Conservation (phyloP, 2,797 vertebrate species). For the Takifugu ocellatus region DNA sequence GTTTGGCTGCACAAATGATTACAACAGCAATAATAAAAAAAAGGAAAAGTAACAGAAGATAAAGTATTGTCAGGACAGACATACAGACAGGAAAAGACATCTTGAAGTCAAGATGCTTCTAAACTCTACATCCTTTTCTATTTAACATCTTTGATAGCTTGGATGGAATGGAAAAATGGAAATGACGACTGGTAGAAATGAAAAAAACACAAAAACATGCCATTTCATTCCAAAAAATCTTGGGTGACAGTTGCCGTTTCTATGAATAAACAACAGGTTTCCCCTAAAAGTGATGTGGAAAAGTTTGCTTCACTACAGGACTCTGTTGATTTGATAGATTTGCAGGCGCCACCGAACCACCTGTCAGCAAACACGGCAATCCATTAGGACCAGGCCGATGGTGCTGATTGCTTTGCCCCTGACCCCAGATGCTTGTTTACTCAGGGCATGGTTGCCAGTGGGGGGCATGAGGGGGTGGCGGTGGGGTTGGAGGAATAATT, state of each 20-base stretch:
- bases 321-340: constrained; percentile 29
- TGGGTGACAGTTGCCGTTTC: too few species aligned
- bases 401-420: constrained; percentile 76
- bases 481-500: constrained; percentile 59
- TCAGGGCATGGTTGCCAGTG: constrained; percentile 68
- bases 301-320: constrained; percentile 8
- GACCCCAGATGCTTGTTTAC: constrained; percentile 73
- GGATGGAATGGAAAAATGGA: background rate
- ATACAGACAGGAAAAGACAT: too few species aligned
- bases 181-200: too few species aligned
- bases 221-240: background rate
- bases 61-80: too few species aligned
- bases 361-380: constrained; percentile 70
- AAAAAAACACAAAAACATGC: background rate
- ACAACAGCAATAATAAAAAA: too few species aligned
- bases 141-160: background rate
- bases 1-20: too few species aligned
- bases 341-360: constrained; percentile 52
- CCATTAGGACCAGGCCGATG: constrained; percentile 62
- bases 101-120: too few species aligned
- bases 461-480: constrained; percentile 13
- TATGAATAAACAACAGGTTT: background rate
- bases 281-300: background rate
- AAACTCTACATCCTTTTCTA: too few species aligned
- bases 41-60: too few species aligned